Conservation (phyloP, 2,888 invertebrate genomes). For the Blastobasis adustella region DNA sequence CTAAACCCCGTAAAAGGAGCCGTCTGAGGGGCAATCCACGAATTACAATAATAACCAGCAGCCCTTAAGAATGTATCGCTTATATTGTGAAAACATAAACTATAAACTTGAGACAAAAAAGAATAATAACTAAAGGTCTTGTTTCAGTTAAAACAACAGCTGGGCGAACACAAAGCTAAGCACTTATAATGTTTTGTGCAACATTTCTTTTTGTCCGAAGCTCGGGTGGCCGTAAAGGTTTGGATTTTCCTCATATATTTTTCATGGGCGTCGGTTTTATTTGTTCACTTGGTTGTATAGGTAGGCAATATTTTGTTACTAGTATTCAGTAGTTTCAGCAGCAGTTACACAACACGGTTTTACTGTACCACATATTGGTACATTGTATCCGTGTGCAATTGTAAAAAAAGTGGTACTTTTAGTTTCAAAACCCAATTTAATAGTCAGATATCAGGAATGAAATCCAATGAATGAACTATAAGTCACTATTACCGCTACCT, state of each 20-base stretch:
- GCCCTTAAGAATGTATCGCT: conserved; percentile 41
- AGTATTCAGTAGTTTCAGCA: no score
- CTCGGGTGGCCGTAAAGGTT: conserved; percentile 2
- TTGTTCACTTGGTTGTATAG: not conserved
- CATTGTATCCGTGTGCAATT: no score
- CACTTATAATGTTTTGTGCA: conserved; percentile 12
- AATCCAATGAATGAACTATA: conserved; percentile 33
- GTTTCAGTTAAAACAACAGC: conserved; percentile 22
- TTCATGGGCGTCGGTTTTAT: not conserved
- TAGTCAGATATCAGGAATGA: conserved; percentile 17
- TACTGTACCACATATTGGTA: no score
- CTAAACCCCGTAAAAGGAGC: conserved; percentile 52
- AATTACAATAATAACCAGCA: conserved; percentile 49
- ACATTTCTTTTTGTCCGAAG: conserved; percentile 13
- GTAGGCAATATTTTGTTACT: not conserved
- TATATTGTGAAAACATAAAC: conserved; percentile 57
- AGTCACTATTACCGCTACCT: conserved; percentile 27
- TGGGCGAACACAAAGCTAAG: conserved; percentile 17
- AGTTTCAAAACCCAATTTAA: conserved; percentile 5
- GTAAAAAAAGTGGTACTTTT: not conserved
- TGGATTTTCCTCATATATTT: conserved; percentile 5
- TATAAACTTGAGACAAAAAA: conserved; percentile 13
- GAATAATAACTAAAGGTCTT: conserved; percentile 10
- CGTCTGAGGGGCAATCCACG: conserved; percentile 48
- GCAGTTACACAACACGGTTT: no score